Evolutionary conservation across 2,797 vertebrate genomes (phyloP).

Genomic region (Spondyliosoma cantharus): DNA sequence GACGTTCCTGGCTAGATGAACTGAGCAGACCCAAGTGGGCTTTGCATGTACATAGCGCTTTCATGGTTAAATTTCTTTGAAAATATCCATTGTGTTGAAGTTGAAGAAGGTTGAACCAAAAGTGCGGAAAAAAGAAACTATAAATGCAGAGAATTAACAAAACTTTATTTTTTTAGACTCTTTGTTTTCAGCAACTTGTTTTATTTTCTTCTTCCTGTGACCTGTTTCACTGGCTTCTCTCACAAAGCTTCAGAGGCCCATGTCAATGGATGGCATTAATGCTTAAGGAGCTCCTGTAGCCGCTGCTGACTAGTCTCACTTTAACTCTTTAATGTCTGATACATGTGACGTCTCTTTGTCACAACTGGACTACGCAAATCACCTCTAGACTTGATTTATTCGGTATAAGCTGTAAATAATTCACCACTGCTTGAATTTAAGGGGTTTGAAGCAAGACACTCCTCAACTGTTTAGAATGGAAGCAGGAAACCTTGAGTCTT

Average conservation of each 20-base stretch:
- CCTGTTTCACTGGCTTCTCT: conserved; percentile 63
- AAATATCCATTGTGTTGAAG: conserved; percentile 75
- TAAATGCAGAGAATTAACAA: conserved; percentile 87
- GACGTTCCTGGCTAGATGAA: conserved; percentile 71
- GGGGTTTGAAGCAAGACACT: conserved; percentile 62
- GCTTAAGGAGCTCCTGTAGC: conserved; percentile 75
- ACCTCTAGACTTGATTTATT: conserved; percentile 69
- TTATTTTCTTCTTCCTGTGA: conserved; percentile 65
- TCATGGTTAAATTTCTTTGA: conserved; percentile 80
- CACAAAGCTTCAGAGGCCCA: conserved; percentile 67
- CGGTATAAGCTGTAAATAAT: conserved; percentile 82
- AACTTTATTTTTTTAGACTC: conserved; percentile 89
- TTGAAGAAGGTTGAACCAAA: conserved; percentile 82
- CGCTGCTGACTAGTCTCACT: conserved; percentile 73
- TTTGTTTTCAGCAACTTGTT: conserved; percentile 73
- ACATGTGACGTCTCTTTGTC: conserved; percentile 64
- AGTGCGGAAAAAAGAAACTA: conserved; percentile 72
- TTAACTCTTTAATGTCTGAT: conserved; percentile 66
- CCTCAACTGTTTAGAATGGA: conserved; percentile 64
- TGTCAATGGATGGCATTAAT: conserved; percentile 73
- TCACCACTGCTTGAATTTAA: conserved; percentile 75
- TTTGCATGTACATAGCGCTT: conserved; percentile 85
- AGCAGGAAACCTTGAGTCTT: conserved; percentile 43
- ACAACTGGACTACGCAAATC: conserved; percentile 72
- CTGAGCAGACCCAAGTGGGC: conserved; percentile 71